phyloP scores from a whole-genome alignment of 2,113 vertebrate species.

The Monarcha castaneiventris region DNA sequence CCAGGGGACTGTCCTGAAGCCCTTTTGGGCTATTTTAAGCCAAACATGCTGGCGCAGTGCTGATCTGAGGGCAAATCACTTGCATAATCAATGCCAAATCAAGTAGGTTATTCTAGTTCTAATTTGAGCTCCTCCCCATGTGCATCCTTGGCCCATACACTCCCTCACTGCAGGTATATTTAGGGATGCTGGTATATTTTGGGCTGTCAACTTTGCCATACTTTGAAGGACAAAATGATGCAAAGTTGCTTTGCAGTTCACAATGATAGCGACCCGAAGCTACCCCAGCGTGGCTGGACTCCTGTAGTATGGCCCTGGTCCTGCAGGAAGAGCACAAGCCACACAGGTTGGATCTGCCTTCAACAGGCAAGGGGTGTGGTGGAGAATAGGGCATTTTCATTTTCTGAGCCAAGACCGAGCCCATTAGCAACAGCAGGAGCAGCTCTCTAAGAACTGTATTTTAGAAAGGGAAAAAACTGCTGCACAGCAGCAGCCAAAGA shows the following conservation, averaged over 20 bases:
- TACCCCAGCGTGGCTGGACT: not conserved
- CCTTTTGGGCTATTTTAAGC: not conserved
- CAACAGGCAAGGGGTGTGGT: accelerated
- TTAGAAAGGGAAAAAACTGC: not conserved
- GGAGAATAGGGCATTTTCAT: not conserved
- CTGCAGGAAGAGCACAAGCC: too few species aligned
- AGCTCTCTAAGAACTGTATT: not conserved
- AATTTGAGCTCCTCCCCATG: not conserved
- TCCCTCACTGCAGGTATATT: not conserved
- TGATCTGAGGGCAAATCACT: not conserved
- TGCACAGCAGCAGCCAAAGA: not conserved
- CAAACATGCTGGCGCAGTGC: accelerated
- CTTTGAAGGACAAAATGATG: not conserved
- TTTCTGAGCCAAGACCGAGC: not conserved
- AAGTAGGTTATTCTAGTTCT: slow-evolving; percentile 24
- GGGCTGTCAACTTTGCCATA: not conserved
- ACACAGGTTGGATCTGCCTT: not conserved
- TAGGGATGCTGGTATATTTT: not conserved
- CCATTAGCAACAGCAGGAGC: not conserved
- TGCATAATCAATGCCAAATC: slow-evolving; percentile 42
- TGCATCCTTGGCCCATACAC: not conserved
- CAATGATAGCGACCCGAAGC: not conserved
- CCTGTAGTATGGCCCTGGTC: not conserved
- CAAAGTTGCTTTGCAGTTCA: not conserved
- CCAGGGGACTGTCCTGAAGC: accelerated